Evolutionary conservation across 2,797 vertebrate genomes (phyloP), one percentile per base, ranked within the genome.

Genomic region (Schizothorax lantsangensis): DNA sequence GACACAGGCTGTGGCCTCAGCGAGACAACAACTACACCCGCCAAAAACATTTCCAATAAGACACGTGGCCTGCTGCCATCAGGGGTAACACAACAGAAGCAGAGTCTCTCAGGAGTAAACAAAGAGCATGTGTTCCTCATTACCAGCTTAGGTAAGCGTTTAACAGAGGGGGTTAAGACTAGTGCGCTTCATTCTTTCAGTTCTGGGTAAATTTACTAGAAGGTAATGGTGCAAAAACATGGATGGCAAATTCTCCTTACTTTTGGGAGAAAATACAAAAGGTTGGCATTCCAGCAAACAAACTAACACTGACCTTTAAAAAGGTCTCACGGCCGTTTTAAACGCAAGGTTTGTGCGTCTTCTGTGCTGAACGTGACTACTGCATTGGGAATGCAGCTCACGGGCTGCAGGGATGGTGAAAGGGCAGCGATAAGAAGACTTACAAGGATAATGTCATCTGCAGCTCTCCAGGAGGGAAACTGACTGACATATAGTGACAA

Each of bases 11-110:
- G 21, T 0, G 3, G 74, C 26, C 82, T 79, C 81, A 79, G 59
- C 5, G 75, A 89, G 84, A 87, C 81, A 43, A 66, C 62, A 79
- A 45, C 54, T 52, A 43, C 52, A 26, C 30, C 69, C 81, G 72
- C 89, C 72, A 89, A 90, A 88, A 89, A 84, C 80, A 84, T 79
- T 85, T 68, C 73, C 86, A 86, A 84, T 87, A 87, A 86, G 38
- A 85, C 69, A 43, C 84, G 64, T 66, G 78, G 88, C 79, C 79
- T 84, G 33, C 49, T 81, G 79, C 80, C 79, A 81, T 66, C 23
- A 33, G 78, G 75, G 69, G 43, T 38, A 79, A 62, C 52, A 69
- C 82, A 72, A 86, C 74, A 87, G 54, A 59, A 57, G 54, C 78
- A 69, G 0, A 23, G 52, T 59, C 79, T 82, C 77, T 21, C 26